A percentile compares a stretch with the other conserved stretches of the same genome.
Evolutionary conservation across 2,888 invertebrate species (phyloP).

Genomic region (Seladonia tumulorum): DNA sequence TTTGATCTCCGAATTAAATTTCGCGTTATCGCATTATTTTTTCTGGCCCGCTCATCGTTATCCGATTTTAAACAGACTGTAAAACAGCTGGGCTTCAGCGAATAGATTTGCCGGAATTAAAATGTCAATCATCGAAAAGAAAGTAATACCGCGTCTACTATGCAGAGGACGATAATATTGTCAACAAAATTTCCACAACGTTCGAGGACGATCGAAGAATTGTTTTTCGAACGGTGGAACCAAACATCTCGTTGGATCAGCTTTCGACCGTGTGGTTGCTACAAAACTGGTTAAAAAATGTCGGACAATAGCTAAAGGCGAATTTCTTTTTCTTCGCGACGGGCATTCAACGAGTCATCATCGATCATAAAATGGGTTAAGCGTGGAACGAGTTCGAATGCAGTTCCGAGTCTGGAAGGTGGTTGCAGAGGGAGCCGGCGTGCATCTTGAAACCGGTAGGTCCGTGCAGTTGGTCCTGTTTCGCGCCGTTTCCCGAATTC

Average conservation of each 20-base stretch:
- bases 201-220: no score
- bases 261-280: no score
- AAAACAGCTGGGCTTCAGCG: neutral
- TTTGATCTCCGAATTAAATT: neutral
- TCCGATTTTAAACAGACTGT: neutral
- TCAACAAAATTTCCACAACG: no score
- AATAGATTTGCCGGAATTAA: neutral
- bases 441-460: conserved; percentile 2
- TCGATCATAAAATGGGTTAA: neutral
- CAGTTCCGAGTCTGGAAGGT: neutral
- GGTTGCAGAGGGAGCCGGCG: neutral
- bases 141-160: no score
- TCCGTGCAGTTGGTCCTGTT: conserved; percentile 26
- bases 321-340: no score
- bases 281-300: no score
- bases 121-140: neutral
- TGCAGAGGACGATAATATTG: no score
- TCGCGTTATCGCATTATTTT: neutral
- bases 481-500: conserved; percentile 47
- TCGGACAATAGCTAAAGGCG: no score
- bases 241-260: neutral
- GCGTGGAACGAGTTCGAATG: neutral
- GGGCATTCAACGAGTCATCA: no score
- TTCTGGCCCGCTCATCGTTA: neutral
- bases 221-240: no score